These are phyloP conservation scores for Papilio xuthus DNA, from an alignment of 1,140 invertebrate genomes.

Conservation along the genomic window DNA sequence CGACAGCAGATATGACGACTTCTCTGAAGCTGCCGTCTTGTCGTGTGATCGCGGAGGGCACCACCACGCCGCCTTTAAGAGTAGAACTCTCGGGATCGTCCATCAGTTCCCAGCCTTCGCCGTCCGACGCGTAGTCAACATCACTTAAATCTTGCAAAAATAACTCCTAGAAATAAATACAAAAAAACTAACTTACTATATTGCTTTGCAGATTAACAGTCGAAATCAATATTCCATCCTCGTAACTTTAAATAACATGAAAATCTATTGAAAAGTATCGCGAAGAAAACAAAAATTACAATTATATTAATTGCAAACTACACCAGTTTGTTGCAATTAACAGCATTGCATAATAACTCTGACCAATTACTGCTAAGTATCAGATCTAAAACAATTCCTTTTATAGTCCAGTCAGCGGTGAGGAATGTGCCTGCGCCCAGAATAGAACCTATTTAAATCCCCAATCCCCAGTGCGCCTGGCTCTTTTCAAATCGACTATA, in stretches of 20 bases:
- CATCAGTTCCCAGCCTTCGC: slow-evolving; percentile 53
- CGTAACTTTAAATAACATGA: too few relatives aligned
- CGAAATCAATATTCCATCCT: too few relatives aligned
- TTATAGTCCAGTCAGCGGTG: slow-evolving; percentile 38
- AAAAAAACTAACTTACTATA: slow-evolving; percentile 7
- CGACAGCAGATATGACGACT: slow-evolving; percentile 56
- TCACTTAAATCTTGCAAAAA: slow-evolving; percentile 45
- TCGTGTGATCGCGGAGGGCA: slow-evolving; percentile 61
- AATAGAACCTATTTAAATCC: slow-evolving; percentile 27
- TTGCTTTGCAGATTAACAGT: not conserved
- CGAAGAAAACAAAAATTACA: too few relatives aligned
- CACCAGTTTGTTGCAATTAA: not conserved
- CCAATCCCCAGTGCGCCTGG: not conserved
- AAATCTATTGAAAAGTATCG: too few relatives aligned
- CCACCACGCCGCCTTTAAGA: slow-evolving; percentile 50
- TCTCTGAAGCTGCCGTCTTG: slow-evolving; percentile 47
- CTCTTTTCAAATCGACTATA: slow-evolving; percentile 11
- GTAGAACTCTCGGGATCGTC: slow-evolving; percentile 58
- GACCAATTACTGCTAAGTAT: not conserved
- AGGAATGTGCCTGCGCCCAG: slow-evolving; percentile 41
- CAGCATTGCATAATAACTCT: not conserved
- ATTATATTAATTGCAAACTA: not conserved
- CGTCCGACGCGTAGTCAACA: slow-evolving; percentile 64
- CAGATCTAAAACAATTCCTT: slow-evolving; percentile 41
- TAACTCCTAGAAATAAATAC: slow-evolving; percentile 54